Evolutionary conservation across 2,797 vertebrate genomes (phyloP).

Genomic region (Momotus momota): DNA sequence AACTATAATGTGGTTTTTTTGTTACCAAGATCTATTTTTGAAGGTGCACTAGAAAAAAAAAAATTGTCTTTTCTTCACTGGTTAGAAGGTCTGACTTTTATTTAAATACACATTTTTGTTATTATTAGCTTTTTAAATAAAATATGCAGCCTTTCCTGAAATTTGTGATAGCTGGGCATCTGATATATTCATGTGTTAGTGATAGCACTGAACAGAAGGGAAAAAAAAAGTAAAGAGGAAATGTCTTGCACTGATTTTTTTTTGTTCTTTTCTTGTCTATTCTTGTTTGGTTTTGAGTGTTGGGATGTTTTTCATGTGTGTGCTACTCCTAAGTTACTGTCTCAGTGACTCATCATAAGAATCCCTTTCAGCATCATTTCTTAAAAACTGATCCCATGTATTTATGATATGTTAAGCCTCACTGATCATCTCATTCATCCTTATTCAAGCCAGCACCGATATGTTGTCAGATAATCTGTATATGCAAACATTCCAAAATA

Average conservation of each 20-base stretch:
- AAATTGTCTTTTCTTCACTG: background rate
- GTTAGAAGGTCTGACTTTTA: background rate
- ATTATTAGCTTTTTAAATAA: background rate
- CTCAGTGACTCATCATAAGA: background rate
- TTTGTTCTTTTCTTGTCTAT: background rate
- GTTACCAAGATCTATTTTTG: background rate
- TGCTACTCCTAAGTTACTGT: background rate
- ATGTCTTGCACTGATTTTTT: background rate
- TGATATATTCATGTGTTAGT: background rate
- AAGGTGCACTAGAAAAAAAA: background rate
- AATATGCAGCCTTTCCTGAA: background rate
- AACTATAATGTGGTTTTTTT: background rate
- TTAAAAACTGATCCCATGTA: background rate
- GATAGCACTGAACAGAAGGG: background rate
- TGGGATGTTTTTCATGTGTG: background rate
- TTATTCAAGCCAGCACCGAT: background rate
- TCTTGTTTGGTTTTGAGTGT: background rate
- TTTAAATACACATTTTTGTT: background rate
- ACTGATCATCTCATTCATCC: background rate
- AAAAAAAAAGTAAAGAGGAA: background rate
- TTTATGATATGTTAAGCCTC: background rate
- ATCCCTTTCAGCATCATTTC: background rate
- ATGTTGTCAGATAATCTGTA: background rate
- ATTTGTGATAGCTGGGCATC: background rate
- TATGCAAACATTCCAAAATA: background rate